Base-by-base conservation (phyloP, 2,113 vertebrate species). In the Sinocyclocheilus rhinocerous region DNA sequence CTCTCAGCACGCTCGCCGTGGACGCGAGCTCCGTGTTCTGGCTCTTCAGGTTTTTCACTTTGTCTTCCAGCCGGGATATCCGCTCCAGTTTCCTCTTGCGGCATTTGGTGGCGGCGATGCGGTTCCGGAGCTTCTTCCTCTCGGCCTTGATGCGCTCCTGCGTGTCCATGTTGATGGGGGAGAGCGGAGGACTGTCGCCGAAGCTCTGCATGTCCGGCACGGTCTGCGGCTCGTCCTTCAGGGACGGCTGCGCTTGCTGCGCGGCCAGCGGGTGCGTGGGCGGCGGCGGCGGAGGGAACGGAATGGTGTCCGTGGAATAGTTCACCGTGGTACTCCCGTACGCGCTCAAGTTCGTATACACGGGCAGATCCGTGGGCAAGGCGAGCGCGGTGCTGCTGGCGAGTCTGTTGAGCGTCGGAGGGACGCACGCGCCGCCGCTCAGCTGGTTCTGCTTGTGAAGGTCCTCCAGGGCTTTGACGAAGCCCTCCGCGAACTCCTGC, bases 31-130 rank as follows among this genome's bases (percentile, higher is more conserved):
- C 97, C 10, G 95, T 97, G 94, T 99, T 99, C 85, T 99, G 97
- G 91, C 77, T 97, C 87, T 98, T 98, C 75, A 99, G 96, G 52
- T 93, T 95, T 89, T 98, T 98, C 83, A 99, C 98, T 90, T 98
- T 99, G 93, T 98, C 98, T 93, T 99, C 98, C 89, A 98, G 94
- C 76, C 98, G 94, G 29, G 97, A 98, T 93, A 99, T 99, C 4
- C 98, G 93, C 93, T 99, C 98, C 94, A 99, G 95, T 87, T 99
- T 99, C 90, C 98, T 95, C 92, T 96, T 96, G 81, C 98, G 95
- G 93, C 98, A 98, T 90, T 99, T 99, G 91, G 98, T 97, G 61
- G 97, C 98, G 73, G 97, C 98, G 90, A 99, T 98, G 81, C 98
- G 94, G 93, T 99, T 99, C 87, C 97, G 93, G 89, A 99, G 95